These are phyloP conservation scores for Babylonia areolata DNA, from an alignment of 1,140 invertebrate genomes.

Conservation along the genomic window DNA sequence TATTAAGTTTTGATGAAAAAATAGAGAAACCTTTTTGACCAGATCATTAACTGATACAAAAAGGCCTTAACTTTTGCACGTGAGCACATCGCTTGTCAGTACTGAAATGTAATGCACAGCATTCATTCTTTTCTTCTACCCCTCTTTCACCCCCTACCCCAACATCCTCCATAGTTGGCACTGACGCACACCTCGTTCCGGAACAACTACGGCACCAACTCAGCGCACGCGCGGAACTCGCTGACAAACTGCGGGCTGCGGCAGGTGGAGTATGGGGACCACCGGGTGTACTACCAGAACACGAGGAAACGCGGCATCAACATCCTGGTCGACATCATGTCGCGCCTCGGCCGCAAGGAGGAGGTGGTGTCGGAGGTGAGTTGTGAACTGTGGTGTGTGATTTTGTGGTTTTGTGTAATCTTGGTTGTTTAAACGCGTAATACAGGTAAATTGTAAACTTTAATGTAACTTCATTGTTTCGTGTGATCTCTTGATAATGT, in stretches of 20 bases:
- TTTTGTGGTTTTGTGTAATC: too few relatives aligned
- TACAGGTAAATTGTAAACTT: too few relatives aligned
- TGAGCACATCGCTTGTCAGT: too few relatives aligned
- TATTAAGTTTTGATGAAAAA: too few relatives aligned
- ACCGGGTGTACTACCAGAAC: constrained; percentile 94
- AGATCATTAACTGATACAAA: too few relatives aligned
- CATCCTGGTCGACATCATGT: constrained; percentile 98
- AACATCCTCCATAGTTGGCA: constrained; percentile 81
- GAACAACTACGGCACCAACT: constrained; percentile 77
- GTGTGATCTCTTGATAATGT: too few relatives aligned
- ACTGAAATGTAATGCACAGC: too few relatives aligned
- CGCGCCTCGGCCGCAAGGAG: constrained; percentile 80
- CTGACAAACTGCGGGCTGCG: constrained; percentile 97
- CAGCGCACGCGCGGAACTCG: constrained; percentile 87
- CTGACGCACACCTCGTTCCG: constrained; percentile 97
- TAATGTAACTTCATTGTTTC: too few relatives aligned
- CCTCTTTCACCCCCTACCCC: neutral
- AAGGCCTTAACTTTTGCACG: too few relatives aligned
- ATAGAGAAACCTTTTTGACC: too few relatives aligned
- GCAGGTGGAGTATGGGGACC: constrained; percentile 95
- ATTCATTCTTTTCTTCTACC: neutral
- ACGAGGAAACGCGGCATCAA: constrained; percentile 97
- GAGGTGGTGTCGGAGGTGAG: constrained; percentile 93
- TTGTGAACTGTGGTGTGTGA: too few relatives aligned
- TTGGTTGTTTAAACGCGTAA: too few relatives aligned